Evolutionary conservation across 2,797 vertebrate species (phyloP).

Genomic region (Peromyscus melanophrys): DNA sequence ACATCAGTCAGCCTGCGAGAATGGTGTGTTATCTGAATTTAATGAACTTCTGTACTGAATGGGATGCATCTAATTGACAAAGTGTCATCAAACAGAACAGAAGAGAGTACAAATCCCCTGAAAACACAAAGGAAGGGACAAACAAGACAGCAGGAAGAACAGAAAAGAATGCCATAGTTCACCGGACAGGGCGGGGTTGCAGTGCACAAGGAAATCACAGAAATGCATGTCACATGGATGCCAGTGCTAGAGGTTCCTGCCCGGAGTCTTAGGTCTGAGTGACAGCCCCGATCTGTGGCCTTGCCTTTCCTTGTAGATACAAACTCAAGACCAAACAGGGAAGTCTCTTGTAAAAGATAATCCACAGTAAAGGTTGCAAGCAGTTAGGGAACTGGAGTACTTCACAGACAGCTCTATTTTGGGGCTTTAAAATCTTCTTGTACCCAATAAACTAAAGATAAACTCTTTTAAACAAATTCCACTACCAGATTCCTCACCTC

Average conservation of each 20-base stretch:
- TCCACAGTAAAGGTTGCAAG: slow-evolving; percentile 80
- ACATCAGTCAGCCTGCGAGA: slow-evolving; percentile 80
- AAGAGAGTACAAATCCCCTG: slow-evolving; percentile 43
- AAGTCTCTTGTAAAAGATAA: slow-evolving; percentile 65
- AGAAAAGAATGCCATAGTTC: not conserved
- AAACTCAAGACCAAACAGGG: not conserved
- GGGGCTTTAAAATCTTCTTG: slow-evolving; percentile 73
- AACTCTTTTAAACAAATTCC: slow-evolving; percentile 77
- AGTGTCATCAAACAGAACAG: slow-evolving; percentile 76
- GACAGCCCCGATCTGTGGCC: slow-evolving; percentile 57
- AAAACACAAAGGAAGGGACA: not conserved
- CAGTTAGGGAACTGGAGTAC: slow-evolving; percentile 83
- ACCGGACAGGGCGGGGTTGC: not conserved
- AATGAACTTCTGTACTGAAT: slow-evolving; percentile 86
- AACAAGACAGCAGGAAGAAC: not conserved
- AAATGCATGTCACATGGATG: not conserved
- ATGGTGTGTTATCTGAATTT: slow-evolving; percentile 75
- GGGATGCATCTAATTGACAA: slow-evolving; percentile 77
- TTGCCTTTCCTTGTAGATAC: slow-evolving; percentile 78
- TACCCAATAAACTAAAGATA: slow-evolving; percentile 78
- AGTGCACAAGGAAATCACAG: not conserved
- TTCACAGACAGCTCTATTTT: slow-evolving; percentile 55
- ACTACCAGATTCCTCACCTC: not conserved
- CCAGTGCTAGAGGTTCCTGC: slow-evolving; percentile 4
- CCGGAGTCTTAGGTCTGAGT: slow-evolving; percentile 55